Percentiles rank a stretch among this genome's conserved stretches.
Evolutionary conservation across 2,888 invertebrate genomes (phyloP).

Genomic region (Perizoma flavofasciatum): DNA sequence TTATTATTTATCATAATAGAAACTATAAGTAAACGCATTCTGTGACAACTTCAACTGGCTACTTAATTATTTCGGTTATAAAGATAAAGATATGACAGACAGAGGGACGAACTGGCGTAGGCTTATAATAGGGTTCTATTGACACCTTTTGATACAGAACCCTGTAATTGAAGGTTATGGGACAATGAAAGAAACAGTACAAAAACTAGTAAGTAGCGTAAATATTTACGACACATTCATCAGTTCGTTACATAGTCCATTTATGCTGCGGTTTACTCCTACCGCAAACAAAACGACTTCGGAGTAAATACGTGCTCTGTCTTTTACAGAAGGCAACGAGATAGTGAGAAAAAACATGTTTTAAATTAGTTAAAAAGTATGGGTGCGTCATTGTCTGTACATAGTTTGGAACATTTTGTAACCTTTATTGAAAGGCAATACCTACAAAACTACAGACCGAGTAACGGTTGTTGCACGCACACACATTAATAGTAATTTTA

Average conservation of each 20-base stretch:
- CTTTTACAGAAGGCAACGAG: neutral
- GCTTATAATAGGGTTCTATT: too few relatives aligned
- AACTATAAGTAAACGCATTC: too few relatives aligned
- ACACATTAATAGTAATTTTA: too few relatives aligned
- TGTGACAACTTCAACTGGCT: too few relatives aligned
- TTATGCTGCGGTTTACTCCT: slow-evolving; percentile 28
- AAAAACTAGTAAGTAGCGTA: neutral
- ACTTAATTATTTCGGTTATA: too few relatives aligned
- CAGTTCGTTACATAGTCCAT: slow-evolving; percentile 26
- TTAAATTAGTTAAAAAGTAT: slow-evolving; percentile 1
- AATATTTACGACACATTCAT: slow-evolving; percentile 28
- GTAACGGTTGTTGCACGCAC: too few relatives aligned
- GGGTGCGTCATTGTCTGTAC: neutral
- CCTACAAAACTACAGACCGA: too few relatives aligned
- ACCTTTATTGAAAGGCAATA: too few relatives aligned
- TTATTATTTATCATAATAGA: too few relatives aligned
- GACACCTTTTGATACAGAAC: neutral
- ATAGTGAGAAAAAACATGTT: neutral
- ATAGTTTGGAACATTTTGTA: neutral
- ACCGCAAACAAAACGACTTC: slow-evolving; percentile 27
- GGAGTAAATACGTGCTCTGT: slow-evolving; percentile 11
- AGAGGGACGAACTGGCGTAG: too few relatives aligned
- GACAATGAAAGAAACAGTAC: neutral
- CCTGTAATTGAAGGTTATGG: neutral
- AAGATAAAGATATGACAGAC: too few relatives aligned